Evolutionary conservation across 2,888 invertebrate species (phyloP), one percentile per base, ranked within the genome.

Genomic region (Dexiosoma caninum): DNA sequence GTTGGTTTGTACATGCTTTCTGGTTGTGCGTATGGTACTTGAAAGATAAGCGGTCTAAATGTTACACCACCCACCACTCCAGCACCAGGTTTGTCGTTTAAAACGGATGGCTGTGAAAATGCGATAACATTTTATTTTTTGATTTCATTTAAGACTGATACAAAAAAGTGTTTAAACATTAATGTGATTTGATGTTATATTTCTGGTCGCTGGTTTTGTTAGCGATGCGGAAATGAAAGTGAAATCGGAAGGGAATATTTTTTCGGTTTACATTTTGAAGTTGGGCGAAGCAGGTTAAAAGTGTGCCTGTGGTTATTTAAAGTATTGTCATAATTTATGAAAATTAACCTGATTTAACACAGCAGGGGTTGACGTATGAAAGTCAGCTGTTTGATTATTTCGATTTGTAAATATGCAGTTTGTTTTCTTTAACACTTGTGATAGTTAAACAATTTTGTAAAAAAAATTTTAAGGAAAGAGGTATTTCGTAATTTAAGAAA

Each of bases 41-140:
- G 81, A 81, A 51, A 75, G 81, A 81, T 81, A 81, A 80, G 80
- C 80, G 51, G 30, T 70, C 51, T 64, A 60, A 71, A 80, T 64
- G 55, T 67, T 69, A 62, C 37, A 44, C 66, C 67, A 62, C 60
- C 72, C 66, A 35, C 76, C 70, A 46, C 12, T 53, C 16, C 9
- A 40, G 23, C 62, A 46, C 32, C 53, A 53, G 53, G 57, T 72
- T 64, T 72, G 19, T 64, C 62, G 44, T 35, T 62, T 62, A 7
- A 55, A 75, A 69, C 62, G 79, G 84, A 84, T 86, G 88, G 83
- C 88, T 88, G 88, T 86, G 85, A 85, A 87, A 87, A 87, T 86
- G 87, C 88, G 88, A 88, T 88, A 88, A 88, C 85, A 86, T 83
- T 86, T 84, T 84, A 84, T 84, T 83, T 35, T 27, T 32, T 42